phyloP scores from a whole-genome alignment of 2,113 vertebrate genomes.

The Chaenogobius annularis region DNA sequence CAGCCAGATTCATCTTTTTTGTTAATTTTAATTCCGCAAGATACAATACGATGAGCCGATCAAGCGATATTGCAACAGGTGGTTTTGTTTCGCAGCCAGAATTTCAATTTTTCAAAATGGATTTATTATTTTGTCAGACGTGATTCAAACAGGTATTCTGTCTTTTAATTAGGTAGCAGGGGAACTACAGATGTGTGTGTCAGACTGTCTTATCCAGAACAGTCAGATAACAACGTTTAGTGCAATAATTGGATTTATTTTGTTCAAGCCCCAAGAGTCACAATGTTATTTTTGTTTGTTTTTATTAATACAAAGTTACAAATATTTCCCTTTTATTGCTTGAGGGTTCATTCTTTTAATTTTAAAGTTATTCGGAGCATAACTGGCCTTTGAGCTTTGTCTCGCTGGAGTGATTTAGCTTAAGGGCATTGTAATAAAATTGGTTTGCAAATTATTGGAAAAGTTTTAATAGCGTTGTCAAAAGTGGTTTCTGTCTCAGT shows the following conservation, averaged over 20 bases:
- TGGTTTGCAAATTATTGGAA: neutral
- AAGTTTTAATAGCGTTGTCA: neutral
- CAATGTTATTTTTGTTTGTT: neutral
- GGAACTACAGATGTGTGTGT: slow-evolving; percentile 49
- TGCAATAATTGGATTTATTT: slow-evolving; percentile 51
- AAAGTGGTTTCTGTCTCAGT: neutral
- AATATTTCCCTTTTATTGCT: neutral
- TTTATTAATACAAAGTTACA: neutral
- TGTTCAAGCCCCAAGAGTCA: neutral
- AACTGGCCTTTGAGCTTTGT: neutral
- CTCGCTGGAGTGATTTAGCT: neutral
- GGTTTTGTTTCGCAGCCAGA: slow-evolving; percentile 33
- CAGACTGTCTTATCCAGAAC: slow-evolving; percentile 41
- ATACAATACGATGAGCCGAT: neutral
- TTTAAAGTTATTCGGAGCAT: neutral
- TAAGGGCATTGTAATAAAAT: neutral
- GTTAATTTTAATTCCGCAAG: slow-evolving; percentile 14
- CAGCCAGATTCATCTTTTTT: slow-evolving; percentile 11
- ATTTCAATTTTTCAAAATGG: slow-evolving; percentile 31
- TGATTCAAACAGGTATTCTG: slow-evolving; percentile 60
- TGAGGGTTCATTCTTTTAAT: neutral
- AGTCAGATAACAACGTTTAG: slow-evolving; percentile 50
- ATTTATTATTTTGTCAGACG: slow-evolving; percentile 35
- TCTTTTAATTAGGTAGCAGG: slow-evolving; percentile 58
- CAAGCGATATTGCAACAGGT: slow-evolving; percentile 54